A percentile compares a stretch with the other conserved stretches of the same genome.
These are phyloP conservation scores for Psittacara wagleri DNA, from an alignment of 2,113 vertebrate genomes.

Conservation along the genomic window DNA sequence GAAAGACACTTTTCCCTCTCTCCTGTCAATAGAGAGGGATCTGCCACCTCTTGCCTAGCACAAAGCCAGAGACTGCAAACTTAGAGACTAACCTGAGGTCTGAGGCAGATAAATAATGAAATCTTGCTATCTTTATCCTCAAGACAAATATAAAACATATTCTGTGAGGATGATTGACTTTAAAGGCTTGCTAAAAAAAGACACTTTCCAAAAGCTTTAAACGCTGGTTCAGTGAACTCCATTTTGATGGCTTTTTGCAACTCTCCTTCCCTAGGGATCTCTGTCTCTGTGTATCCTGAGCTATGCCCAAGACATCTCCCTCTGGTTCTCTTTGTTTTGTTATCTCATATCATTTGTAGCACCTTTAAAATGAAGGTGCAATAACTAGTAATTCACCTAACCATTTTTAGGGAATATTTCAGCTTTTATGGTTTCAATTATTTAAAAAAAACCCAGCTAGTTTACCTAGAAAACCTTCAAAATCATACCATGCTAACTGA, in stretches of 20 bases:
- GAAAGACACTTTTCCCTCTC: rapidly evolving
- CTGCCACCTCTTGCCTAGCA: neutral
- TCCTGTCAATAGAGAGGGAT: neutral
- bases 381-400: neutral
- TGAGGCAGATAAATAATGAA: constrained; percentile 1
- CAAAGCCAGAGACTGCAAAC: neutral
- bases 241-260: constrained; percentile 42
- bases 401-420: neutral
- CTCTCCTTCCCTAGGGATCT: neutral
- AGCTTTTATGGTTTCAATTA: neutral
- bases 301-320: neutral
- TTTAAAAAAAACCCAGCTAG: neutral
- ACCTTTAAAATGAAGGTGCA: neutral
- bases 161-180: constrained; percentile 18
- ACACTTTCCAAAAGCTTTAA: constrained; percentile 13
- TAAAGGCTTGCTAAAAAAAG: constrained; percentile 28
- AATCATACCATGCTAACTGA: neutral
- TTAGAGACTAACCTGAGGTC: neutral
- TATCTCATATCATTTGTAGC: neutral
- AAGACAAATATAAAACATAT: constrained; percentile 8
- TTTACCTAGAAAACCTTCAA: neutral
- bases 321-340: neutral
- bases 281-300: neutral
- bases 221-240: neutral
- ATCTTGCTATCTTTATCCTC: neutral